Base-by-base conservation (phyloP, 2,888 invertebrate genomes). In the Cyclophora albipunctata region DNA sequence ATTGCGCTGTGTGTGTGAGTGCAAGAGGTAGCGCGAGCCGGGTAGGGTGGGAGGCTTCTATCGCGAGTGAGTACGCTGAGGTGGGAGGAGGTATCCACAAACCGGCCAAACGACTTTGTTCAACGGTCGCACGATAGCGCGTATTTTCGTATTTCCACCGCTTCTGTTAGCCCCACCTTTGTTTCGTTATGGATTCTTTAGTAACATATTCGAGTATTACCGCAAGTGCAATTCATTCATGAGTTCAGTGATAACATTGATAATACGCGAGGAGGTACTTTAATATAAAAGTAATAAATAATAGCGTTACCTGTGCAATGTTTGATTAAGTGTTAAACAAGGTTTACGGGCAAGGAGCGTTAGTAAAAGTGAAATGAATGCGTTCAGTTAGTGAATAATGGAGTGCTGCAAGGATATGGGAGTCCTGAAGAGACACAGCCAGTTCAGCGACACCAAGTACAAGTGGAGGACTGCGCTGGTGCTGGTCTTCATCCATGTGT, bases 371-470 rank as follows among this genome's bases (percentile, higher is more conserved):
- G 84, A 81, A 81, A 86, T 86, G 84, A 77, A 72, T 76, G 75
- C 72, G 62, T 74, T 69, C 64, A 77, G 76, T 71, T 81, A 78
- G 69, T 75, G 67, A 65, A 72, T 61, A 70, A 79, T 81, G 81
- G 75, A 82, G 73, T 81, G 79, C 66, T 77, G 66, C 63, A 81
- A 83, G 74, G 81, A 85, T 63, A 84, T 82, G 84, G 85, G 84
- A 57, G 73, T 88, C 55, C 85, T 79, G 64, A 89, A 89, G 67
- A 82, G 84, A 75, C 86, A 89, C 60, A 88, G 88, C 66, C 88
- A 89, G 70, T 89, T 88, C 64, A 80, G 89, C 69, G 85, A 89
- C 66, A 89, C 89, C 44, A 89, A 89, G 62, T 85, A 88, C 57
- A 89, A 89, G 78, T 89, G 89, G 89, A 84, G 89, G 89, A 89